Evolutionary conservation across 2,797 vertebrate genomes (phyloP).

Genomic region (Hirundo rustica): DNA sequence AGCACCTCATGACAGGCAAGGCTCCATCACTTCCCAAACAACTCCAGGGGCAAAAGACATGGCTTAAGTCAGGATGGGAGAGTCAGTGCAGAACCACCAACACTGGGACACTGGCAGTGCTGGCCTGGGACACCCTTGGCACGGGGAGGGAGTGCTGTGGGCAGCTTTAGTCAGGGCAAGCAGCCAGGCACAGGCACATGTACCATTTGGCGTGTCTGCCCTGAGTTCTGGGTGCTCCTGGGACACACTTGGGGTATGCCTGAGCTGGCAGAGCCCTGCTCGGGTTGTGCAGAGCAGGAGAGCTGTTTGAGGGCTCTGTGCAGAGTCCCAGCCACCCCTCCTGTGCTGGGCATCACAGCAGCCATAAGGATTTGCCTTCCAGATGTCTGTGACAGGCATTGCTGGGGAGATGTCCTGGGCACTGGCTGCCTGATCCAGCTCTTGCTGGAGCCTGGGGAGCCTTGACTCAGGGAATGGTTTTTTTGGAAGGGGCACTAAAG

Average conservation of each 20-base stretch:
- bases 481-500: not conserved
- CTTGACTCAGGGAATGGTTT: not conserved
- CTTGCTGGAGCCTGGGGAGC: not conserved
- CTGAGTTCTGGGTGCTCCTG: no score
- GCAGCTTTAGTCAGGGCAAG: no score
- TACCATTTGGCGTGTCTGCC: no score
- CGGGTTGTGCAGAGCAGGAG: fast-evolving
- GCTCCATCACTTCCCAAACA: not conserved
- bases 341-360: fast-evolving
- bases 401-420: not conserved
- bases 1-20: not conserved
- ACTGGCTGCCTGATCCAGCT: not conserved
- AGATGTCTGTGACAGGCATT: not conserved
- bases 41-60: no score
- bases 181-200: no score
- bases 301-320: not conserved
- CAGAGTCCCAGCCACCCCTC: fast-evolving
- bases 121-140: no score
- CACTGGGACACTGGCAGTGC: no score
- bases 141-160: no score
- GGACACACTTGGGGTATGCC: fast-evolving
- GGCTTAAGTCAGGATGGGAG: no score
- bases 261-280: not conserved
- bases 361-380: not conserved
- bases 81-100: no score